Conservation (phyloP, 2,888 invertebrate genomes). For the Aplocera efformata region DNA sequence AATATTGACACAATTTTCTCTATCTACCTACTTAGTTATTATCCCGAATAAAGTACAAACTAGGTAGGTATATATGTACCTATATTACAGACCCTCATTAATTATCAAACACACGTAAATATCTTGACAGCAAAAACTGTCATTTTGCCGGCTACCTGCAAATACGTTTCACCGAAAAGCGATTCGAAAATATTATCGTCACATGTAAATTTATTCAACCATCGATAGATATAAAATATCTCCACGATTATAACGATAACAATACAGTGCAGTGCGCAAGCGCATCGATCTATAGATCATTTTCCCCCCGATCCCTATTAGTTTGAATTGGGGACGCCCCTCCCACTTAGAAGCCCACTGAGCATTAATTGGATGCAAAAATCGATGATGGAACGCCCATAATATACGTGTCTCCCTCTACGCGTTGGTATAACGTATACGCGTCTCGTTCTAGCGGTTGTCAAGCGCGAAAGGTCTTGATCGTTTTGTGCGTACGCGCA, state of each 20-base stretch:
- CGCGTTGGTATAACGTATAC: conserved; percentile 13
- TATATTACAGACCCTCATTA: too few relatives aligned
- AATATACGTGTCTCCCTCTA: conserved; percentile 41
- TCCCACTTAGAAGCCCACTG: conserved; percentile 75
- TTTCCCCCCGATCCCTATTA: conserved; percentile 75
- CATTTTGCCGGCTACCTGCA: conserved; percentile 20
- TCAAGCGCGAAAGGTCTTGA: conserved; percentile 45
- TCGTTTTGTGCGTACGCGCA: conserved; percentile 70
- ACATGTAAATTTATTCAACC: conserved; percentile 63
- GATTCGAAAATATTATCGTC: conserved; percentile 48
- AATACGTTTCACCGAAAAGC: conserved; percentile 23
- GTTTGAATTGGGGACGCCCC: conserved; percentile 64
- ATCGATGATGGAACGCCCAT: conserved; percentile 68
- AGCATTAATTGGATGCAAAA: conserved; percentile 76
- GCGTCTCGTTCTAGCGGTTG: conserved; percentile 41
- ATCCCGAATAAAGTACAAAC: too few relatives aligned
- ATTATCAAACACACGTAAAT: too few relatives aligned
- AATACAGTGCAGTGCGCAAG: conserved; percentile 63
- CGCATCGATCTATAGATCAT: conserved; percentile 77
- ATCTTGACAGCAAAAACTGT: too few relatives aligned
- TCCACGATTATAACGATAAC: conserved; percentile 71
- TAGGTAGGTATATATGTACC: too few relatives aligned
- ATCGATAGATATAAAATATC: conserved; percentile 72
- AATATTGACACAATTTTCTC: too few relatives aligned
- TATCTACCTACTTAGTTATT: too few relatives aligned